Evolutionary conservation across 2,888 invertebrate genomes (phyloP).

Genomic region (Neuroscelio doddi): DNA sequence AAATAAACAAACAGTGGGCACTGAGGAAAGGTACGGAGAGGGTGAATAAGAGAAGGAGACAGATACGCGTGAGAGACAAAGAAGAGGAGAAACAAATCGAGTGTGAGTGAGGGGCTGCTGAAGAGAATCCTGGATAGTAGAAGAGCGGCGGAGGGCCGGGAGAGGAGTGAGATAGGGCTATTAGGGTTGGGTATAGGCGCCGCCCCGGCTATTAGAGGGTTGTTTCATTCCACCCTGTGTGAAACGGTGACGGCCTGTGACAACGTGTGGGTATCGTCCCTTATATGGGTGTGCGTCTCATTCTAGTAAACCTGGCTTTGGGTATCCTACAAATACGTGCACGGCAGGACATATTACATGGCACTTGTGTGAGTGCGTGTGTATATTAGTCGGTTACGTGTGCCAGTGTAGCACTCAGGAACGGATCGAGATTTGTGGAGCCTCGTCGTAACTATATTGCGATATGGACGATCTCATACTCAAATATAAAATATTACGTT

Average conservation of each 20-base stretch:
- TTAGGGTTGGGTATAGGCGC: constrained; percentile 71
- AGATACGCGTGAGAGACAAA: too few relatives aligned
- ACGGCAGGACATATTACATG: too few relatives aligned
- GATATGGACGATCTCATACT: too few relatives aligned
- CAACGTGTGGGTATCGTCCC: constrained; percentile 40
- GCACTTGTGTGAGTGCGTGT: too few relatives aligned
- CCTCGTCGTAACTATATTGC: too few relatives aligned
- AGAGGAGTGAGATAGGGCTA: constrained; percentile 70
- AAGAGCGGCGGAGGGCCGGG: constrained; percentile 53
- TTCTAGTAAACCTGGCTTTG: constrained; percentile 26
- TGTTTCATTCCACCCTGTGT: constrained; percentile 63
- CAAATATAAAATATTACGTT: too few relatives aligned
- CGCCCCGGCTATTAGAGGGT: constrained; percentile 72
- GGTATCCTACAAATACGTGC: constrained; percentile 16
- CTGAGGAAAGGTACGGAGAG: constrained; percentile 24
- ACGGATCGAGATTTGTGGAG: too few relatives aligned
- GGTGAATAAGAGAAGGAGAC: constrained; percentile 38
- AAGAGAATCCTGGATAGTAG: constrained; percentile 53
- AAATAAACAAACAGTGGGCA: constrained; percentile 69
- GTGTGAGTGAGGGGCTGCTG: constrained; percentile 47
- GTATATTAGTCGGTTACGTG: too few relatives aligned
- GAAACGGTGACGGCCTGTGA: constrained; percentile 34
- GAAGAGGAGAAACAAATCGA: constrained; percentile 36
- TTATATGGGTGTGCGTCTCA: constrained; percentile 38
- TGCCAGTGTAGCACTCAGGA: too few relatives aligned